Percentiles rank a stretch among this genome's conserved stretches.
Evolutionary conservation across 2,888 invertebrate species (phyloP).

Genomic region (Charanyca ferruginea): DNA sequence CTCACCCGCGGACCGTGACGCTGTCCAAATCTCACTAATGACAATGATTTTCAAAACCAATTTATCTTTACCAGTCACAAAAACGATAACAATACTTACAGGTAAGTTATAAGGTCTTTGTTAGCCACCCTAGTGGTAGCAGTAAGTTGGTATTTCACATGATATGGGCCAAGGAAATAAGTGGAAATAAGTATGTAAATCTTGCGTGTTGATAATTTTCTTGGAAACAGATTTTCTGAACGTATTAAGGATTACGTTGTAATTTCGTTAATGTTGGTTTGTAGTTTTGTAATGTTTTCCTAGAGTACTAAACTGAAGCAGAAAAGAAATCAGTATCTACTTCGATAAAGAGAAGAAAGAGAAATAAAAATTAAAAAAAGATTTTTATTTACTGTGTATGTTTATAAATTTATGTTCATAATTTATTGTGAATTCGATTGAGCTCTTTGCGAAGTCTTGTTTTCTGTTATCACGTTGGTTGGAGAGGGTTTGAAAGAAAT

Average conservation of each 20-base stretch:
- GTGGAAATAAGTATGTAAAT: constrained; percentile 52
- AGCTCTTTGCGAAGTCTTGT: no score
- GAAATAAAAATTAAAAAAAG: no score
- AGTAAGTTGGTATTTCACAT: constrained; percentile 29
- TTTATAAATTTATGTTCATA: no score
- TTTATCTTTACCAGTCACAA: constrained; percentile 3
- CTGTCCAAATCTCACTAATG: constrained; percentile 82
- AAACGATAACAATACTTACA: constrained; percentile 1
- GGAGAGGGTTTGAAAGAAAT: no score
- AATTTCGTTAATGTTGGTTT: constrained; percentile 8
- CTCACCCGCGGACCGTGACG: constrained; percentile 78
- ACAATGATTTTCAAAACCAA: constrained; percentile 70
- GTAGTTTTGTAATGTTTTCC: constrained; percentile 22
- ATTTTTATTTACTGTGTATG: no score
- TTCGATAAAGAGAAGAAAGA: background rate
- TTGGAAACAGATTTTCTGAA: constrained; percentile 51
- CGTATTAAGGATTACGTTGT: constrained; percentile 35
- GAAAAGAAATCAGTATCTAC: background rate
- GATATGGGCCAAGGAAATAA: constrained; percentile 60
- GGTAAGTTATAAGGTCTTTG: background rate
- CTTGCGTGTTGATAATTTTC: constrained; percentile 57
- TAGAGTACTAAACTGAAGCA: background rate
- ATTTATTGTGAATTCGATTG: no score
- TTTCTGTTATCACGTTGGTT: no score
- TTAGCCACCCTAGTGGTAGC: background rate